Evolutionary conservation across 2,113 vertebrate species (phyloP), one percentile per base, ranked within the genome.

Genomic region (Saiga tatarica): DNA sequence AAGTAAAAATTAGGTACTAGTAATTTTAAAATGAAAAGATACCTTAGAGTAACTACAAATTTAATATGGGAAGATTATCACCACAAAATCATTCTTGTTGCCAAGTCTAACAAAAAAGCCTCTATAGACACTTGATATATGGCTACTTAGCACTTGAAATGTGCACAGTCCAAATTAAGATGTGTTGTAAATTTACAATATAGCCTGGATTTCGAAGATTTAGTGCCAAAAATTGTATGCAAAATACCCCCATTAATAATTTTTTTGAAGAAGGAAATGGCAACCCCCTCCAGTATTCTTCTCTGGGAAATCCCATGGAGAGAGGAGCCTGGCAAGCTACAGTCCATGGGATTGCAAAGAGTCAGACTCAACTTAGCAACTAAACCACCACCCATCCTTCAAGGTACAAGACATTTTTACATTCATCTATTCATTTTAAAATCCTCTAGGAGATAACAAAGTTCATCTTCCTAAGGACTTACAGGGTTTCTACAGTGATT

Each of bases 231-330:
- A 82, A 82, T 1, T 53, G 12, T 45, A 93, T 30, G 36, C 78
- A n/a, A 57, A 96, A 55, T 52, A 86, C 2, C n/a, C n/a, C 13
- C 33, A 60, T n/a, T 53, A 16, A 53, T 45, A 47, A 53, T 45
- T 82, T 94, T 94, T 88, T 81, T 76, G 23, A 71, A 71, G 19
- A 71, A 71, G 64, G n/a, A 71, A 71, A 71, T 23, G 64, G n/a
- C 19, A 71, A 71, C n/a, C 64, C 64, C 21, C 5, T 71, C 64
- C 64, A 71, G n/a, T 71, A 71, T 36, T 39, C 67, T 71, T 71
- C 19, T 71, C n/a, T 71, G 67, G 21, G 67, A 71, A 23, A 71
- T 39, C 67, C 67, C 67, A 39, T 9, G 10, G 67, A 71, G n/a
- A 71, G 19, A 71, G 5, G 5, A 23, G 10, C n/a, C 67, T 71